phyloP scores from a whole-genome alignment of 2,888 invertebrate species.

The Drosophila nigricruria region DNA sequence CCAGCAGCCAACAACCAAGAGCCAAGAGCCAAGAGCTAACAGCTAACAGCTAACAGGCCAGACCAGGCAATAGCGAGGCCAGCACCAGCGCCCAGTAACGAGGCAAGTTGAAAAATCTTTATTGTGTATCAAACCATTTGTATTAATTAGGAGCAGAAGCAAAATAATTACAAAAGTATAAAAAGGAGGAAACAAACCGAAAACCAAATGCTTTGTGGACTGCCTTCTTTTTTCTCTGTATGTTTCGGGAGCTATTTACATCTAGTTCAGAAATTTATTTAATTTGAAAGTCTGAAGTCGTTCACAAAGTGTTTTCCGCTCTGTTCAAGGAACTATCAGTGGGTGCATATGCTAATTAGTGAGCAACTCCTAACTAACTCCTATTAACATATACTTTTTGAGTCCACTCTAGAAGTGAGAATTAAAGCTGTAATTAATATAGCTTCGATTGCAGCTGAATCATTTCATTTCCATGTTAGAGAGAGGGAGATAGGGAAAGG shows the following conservation, averaged over 20 bases:
- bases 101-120: conserved; percentile 81
- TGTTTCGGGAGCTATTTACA: conserved; percentile 34
- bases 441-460: conserved; percentile 6
- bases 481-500: not conserved
- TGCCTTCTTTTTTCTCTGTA: conserved; percentile 26
- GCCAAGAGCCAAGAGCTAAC: not conserved
- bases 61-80: conserved; percentile 4
- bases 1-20: not conserved
- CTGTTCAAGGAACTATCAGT: not conserved
- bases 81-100: conserved; percentile 64
- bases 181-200: conserved; percentile 49
- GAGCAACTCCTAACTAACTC: not conserved
- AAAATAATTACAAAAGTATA: conserved; percentile 78
- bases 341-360: conserved; percentile 1
- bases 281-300: conserved; percentile 45
- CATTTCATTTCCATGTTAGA: not conserved
- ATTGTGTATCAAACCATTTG: conserved; percentile 83
- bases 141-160: conserved; percentile 82
- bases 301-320: not conserved
- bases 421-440: conserved; percentile 8
- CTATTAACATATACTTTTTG: too few relatives aligned
- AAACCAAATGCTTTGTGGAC: conserved; percentile 57
- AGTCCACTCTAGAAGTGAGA: not conserved
- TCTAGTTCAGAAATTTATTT: conserved; percentile 35
- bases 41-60: conserved; percentile 2